Conservation (phyloP, 2,888 invertebrate species). For the Leptopilina drosophilae region DNA sequence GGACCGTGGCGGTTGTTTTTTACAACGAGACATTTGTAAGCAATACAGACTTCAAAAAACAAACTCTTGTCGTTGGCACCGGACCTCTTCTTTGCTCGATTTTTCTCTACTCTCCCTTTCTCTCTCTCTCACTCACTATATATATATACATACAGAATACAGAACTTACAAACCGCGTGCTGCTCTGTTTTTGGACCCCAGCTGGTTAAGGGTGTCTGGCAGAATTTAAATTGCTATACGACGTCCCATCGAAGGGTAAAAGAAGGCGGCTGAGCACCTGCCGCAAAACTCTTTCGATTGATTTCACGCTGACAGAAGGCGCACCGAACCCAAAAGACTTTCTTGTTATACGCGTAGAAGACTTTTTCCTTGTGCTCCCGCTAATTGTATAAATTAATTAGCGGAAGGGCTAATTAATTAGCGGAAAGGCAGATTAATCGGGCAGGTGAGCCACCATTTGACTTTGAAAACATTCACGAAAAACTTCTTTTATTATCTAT, state of each 20-base stretch:
- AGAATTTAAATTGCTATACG: constrained; percentile 48
- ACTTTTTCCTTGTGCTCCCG: constrained; percentile 22
- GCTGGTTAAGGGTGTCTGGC: constrained; percentile 46
- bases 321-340: constrained; percentile 27
- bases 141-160: too few relatives aligned
- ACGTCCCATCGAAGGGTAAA: constrained; percentile 47
- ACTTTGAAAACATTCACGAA: constrained; percentile 25
- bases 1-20: constrained; percentile 71
- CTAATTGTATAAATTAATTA: constrained; percentile 42
- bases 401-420: constrained; percentile 38
- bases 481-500: constrained; percentile 2
- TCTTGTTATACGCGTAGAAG: constrained; percentile 16
- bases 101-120: constrained; percentile 43
- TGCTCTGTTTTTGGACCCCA: constrained; percentile 43
- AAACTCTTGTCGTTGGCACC: constrained; percentile 55
- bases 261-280: constrained; percentile 43
- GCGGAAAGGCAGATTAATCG: constrained; percentile 34
- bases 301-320: constrained; percentile 41
- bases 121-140: too few relatives aligned
- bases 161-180: constrained; percentile 13
- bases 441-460: constrained; percentile 34
- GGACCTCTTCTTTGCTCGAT: constrained; percentile 47
- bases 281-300: constrained; percentile 42
- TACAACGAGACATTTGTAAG: constrained; percentile 76
- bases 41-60: constrained; percentile 70